Base-by-base conservation (phyloP, 2,888 invertebrate genomes). In the Macrosoma leucophasiata region DNA sequence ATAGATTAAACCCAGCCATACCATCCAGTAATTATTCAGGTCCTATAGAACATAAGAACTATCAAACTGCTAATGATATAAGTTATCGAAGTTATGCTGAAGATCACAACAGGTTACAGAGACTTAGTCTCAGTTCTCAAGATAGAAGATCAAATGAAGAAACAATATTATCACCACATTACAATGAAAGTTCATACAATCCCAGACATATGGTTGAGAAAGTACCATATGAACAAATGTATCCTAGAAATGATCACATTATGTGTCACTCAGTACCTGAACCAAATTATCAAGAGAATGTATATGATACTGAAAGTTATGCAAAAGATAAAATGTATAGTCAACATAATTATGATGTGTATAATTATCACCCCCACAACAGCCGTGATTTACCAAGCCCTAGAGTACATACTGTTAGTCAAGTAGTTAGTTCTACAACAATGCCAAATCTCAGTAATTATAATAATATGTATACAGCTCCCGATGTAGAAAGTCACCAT, bases 361-460 rank as follows among this genome's bases (percentile, higher is more conserved):
- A 77, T 50, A 73, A 68, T 43, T 81, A 79, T 53, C 77, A 81
- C 50, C 59, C 73, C 20, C 78, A 77, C 50, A 69, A 63, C 19
- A 67, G 58, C 42, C 61, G 70, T 46, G 73, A 79, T 45, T 41
- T 74, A 37, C 58, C 68, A 36, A 76, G 64, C 49, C 68, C 81
- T 33, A 67, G 77, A 58, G 56, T 82, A 27, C 79, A 76, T 40
- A 79, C 82, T 41, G 74, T 82, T 28, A 81, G 81, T 50, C 82
- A 82, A 55, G 76, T 78, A 34, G 84, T 84, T 24, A 75, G 75
- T 53, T 82, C 84, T 33, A 78, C 72, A 43, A 84, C 82, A 45
- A 84, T 84, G 84, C 84, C 84, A 48, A 84, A 84, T 62, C 62
- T 84, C 52, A 78, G 76, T 52, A 69, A 64, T 42, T 79, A 74